Percentiles rank a stretch among this genome's conserved stretches.
Conservation (phyloP, 2,113 vertebrate genomes). For the Salvator merianae region DNA sequence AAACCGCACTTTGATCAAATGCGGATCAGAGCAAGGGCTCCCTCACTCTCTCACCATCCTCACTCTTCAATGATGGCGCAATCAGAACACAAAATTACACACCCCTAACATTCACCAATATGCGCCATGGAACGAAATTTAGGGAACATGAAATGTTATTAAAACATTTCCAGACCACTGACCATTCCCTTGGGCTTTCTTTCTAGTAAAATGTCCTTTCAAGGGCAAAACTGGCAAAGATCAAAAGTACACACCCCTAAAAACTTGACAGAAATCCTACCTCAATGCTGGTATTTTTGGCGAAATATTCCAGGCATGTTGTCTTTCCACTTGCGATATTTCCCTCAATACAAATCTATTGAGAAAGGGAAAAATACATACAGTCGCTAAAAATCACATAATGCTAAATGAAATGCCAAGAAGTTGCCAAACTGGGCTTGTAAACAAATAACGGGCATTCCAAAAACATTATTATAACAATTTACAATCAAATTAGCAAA, state of each 20-base stretch:
- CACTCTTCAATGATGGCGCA: too few relatives aligned
- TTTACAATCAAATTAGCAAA: neutral
- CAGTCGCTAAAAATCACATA: neutral
- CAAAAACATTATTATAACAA: neutral
- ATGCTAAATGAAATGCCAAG: rapidly evolving
- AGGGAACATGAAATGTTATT: neutral
- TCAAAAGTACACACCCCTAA: neutral
- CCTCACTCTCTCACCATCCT: too few relatives aligned
- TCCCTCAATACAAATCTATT: conserved; percentile 90
- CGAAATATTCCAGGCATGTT: conserved; percentile 92
- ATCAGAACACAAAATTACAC: too few relatives aligned
- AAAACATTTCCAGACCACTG: neutral
- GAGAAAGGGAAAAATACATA: conserved; percentile 33
- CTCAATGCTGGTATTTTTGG: conserved; percentile 81
- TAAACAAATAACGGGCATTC: neutral
- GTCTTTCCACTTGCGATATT: conserved; percentile 97
- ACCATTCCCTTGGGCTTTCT: neutral
- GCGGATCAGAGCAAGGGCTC: too few relatives aligned
- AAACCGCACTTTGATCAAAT: too few relatives aligned
- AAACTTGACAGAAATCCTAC: conserved; percentile 66
- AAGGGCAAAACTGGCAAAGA: neutral
- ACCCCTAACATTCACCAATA: neutral
- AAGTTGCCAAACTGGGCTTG: neutral
- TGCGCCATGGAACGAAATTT: neutral
- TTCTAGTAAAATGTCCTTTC: neutral